Evolutionary conservation across 2,797 vertebrate genomes (phyloP), one percentile per base, ranked within the genome.

Genomic region (Sciurus vulgaris): DNA sequence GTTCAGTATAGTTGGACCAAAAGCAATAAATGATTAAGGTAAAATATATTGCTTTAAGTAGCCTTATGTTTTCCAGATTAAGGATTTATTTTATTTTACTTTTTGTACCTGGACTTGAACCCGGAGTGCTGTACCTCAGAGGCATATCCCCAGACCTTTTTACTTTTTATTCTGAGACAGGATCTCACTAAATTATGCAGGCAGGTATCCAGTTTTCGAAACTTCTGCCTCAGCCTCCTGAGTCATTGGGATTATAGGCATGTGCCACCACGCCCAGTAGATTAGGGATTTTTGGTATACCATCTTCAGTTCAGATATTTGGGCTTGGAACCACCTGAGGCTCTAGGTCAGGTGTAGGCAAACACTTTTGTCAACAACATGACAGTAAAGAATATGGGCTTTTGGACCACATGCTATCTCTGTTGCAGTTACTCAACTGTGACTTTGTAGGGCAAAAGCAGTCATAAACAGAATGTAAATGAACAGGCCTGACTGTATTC

Each of bases 361-460:
- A 35, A 83, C 67, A 83, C 74, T 91, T 94, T 94, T 77, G 30
- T 72, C 61, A 87, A 76, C 56, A 69, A 33, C 6, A 41, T 90
- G 65, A 93, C n/a, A 83, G 78, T 94, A 86, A 96, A 72, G 90
- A 56, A 82, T 82, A 65, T 69, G 22, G 79, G 26, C 78, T 91
- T 70, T 38, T 38, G 67, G 49, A 28, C 30, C 54, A 51, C 15
- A 41, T 76, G 24, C 5, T 30, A 12, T 51, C 47, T 86, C 38
- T 86, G 63, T 59, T 65, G 24, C 8, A 86, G 10, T 82, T 81
- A 56, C 14, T 78, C 28, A 78, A 4, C 49, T 89, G 85, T 69
- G 5, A 4, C 69, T 81, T 72, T 82, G 11, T 65, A 74, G 61
- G 41, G 12, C 56, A 78, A 87, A 95, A 91, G 78, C 30, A 93